A percentile compares a stretch with the other conserved stretches of the same genome.
Evolutionary conservation across 2,797 vertebrate genomes (phyloP).

Genomic region (Neoniphon sammara): DNA sequence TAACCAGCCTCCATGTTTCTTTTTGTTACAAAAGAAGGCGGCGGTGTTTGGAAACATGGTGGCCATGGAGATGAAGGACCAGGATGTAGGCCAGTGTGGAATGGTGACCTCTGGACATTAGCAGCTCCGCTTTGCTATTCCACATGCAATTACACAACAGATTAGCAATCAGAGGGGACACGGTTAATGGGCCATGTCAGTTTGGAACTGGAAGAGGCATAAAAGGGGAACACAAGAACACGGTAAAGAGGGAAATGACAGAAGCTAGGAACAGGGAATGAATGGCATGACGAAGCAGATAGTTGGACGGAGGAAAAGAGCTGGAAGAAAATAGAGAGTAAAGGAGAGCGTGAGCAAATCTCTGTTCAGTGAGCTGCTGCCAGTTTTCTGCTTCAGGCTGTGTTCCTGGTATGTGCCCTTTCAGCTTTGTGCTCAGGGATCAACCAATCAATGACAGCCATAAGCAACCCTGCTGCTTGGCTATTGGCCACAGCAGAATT

Average conservation of each 20-base stretch:
- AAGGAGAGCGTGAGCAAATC: constrained; percentile 56
- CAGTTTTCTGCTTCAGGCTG: constrained; percentile 78
- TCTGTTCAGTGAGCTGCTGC: constrained; percentile 55
- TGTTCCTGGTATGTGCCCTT: constrained; percentile 81
- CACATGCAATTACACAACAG: constrained; percentile 72
- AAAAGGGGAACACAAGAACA: too few species aligned
- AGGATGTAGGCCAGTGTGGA: constrained; percentile 76
- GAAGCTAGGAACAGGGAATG: constrained; percentile 32
- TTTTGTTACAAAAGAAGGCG: constrained; percentile 27
- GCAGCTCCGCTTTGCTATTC: constrained; percentile 58
- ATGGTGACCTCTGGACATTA: constrained; percentile 70
- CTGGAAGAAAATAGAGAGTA: constrained; percentile 42
- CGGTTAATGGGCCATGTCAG: constrained; percentile 60
- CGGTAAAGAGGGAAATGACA: constrained; percentile 23
- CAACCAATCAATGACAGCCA: constrained; percentile 80
- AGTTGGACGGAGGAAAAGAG: constrained; percentile 38
- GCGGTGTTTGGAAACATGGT: constrained; percentile 69
- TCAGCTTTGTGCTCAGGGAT: constrained; percentile 76
- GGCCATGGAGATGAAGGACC: constrained; percentile 76
- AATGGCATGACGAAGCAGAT: constrained; percentile 59
- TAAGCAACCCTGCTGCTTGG: constrained; percentile 76
- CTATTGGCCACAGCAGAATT: constrained; percentile 77
- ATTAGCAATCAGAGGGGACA: constrained; percentile 37
- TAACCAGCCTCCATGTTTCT: constrained; percentile 48
- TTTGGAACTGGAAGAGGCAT: constrained; percentile 36